phyloP scores from a whole-genome alignment of 2,888 invertebrate genomes.

The Thyatira batis region DNA sequence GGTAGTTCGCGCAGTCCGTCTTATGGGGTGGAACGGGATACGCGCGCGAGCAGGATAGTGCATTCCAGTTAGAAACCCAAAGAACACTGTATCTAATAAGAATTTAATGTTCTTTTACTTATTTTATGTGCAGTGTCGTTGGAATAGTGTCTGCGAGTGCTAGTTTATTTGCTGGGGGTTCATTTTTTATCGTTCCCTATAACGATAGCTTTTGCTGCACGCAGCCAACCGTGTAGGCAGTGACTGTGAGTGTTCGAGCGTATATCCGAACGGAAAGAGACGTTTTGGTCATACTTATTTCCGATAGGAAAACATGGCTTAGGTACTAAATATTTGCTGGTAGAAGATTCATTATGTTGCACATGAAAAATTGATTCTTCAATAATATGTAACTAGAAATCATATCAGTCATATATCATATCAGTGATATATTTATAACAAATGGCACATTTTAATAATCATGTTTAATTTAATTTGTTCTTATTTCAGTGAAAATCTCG shows the following conservation, averaged over 20 bases:
- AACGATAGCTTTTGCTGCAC: constrained; percentile 3
- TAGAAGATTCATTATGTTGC: neutral
- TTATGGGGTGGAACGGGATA: constrained; percentile 47
- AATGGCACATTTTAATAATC: no score
- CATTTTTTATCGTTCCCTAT: constrained; percentile 25
- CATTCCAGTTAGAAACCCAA: constrained; percentile 4
- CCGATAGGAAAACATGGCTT: neutral
- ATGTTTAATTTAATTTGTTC: no score
- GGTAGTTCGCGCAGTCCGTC: constrained; percentile 49
- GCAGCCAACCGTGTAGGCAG: constrained; percentile 20
- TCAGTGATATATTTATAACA: no score
- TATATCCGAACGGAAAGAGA: constrained; percentile 14
- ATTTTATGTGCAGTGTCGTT: constrained; percentile 1
- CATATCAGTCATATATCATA: no score
- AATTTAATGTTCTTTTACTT: neutral
- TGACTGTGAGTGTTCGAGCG: constrained; percentile 7
- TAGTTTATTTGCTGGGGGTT: constrained; percentile 6
- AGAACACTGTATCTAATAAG: neutral
- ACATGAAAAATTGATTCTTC: no score
- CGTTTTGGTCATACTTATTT: neutral
- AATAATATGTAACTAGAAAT: no score
- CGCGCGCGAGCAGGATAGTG: constrained; percentile 20
- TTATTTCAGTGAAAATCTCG: no score
- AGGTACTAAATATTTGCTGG: neutral
- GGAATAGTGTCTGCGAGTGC: neutral